A percentile compares a stretch with the other conserved stretches of the same genome.
These are phyloP conservation scores for Heteromurus nitidus DNA, from an alignment of 2,888 invertebrate genomes.

Conservation along the genomic window DNA sequence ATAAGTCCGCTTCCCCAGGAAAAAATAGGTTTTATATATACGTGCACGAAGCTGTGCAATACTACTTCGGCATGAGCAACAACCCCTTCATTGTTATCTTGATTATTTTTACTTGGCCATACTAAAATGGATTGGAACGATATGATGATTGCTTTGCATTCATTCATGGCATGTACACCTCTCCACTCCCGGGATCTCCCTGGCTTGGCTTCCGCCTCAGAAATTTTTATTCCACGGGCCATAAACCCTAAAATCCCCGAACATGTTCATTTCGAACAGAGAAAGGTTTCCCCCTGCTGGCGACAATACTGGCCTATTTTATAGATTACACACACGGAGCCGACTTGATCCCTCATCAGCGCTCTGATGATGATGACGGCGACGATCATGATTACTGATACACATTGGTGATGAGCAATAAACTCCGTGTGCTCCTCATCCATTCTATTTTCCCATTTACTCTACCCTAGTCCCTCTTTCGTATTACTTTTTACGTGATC, in stretches of 20 bases:
- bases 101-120: slow-evolving; percentile 56
- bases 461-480: slow-evolving; percentile 9
- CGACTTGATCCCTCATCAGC: slow-evolving; percentile 55
- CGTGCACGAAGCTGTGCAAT: slow-evolving; percentile 26
- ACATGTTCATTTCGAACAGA: slow-evolving; percentile 31
- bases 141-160: slow-evolving; percentile 48
- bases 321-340: slow-evolving; percentile 29
- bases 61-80: slow-evolving; percentile 22
- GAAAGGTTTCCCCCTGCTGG: slow-evolving; percentile 46
- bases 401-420: slow-evolving; percentile 71
- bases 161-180: slow-evolving; percentile 31
- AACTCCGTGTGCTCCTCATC: slow-evolving; percentile 39
- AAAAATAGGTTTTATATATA: neutral
- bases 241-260: slow-evolving; percentile 43
- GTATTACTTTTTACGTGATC: slow-evolving; percentile 48
- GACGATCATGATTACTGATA: slow-evolving; percentile 67
- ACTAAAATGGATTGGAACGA: slow-evolving; percentile 53
- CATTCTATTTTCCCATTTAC: slow-evolving; percentile 15
- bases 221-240: slow-evolving; percentile 51
- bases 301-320: slow-evolving; percentile 17
- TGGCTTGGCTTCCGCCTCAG: slow-evolving; percentile 44
- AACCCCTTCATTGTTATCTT: slow-evolving; percentile 58
- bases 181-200: neutral
- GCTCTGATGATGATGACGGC: slow-evolving; percentile 41
- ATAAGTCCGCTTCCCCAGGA: neutral